Evolutionary conservation across 2,888 invertebrate species (phyloP).

Genomic region (Sarcophaga variegata): DNA sequence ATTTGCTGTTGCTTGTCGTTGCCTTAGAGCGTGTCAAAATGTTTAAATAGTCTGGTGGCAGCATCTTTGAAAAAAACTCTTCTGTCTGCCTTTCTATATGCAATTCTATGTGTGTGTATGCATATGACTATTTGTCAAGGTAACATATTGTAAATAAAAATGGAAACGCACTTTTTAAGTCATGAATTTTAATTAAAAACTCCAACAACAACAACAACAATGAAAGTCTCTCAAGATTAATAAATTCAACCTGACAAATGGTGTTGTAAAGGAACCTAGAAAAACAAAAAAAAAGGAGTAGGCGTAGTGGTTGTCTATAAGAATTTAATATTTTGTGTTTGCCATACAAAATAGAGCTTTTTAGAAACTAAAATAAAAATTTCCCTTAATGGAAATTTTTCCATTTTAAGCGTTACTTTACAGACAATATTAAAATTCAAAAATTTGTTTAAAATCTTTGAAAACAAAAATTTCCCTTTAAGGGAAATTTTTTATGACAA

Average conservation of each 20-base stretch:
- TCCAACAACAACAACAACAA: constrained; percentile 13
- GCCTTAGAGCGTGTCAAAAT: constrained; percentile 54
- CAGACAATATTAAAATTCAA: too few relatives aligned
- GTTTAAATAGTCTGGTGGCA: constrained; percentile 45
- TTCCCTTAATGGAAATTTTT: too few relatives aligned
- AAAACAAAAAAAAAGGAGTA: too few relatives aligned
- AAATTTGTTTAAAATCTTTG: too few relatives aligned
- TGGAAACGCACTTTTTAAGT: constrained; percentile 62
- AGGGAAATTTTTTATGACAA: not conserved
- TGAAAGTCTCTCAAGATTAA: constrained; percentile 19
- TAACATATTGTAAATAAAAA: constrained; percentile 57
- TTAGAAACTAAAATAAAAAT: too few relatives aligned
- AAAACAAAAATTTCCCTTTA: too few relatives aligned
- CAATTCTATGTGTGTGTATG: constrained; percentile 12
- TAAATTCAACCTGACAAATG: constrained; percentile 21
- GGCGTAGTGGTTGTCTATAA: too few relatives aligned
- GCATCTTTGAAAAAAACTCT: not conserved
- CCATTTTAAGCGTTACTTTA: too few relatives aligned
- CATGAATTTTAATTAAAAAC: constrained; percentile 66
- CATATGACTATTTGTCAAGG: constrained; percentile 63
- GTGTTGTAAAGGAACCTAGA: too few relatives aligned
- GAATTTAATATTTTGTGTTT: too few relatives aligned
- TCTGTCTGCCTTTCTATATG: constrained; percentile 34
- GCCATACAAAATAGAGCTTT: too few relatives aligned
- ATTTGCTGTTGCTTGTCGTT: constrained; percentile 57